These are phyloP conservation scores for Numida meleagris DNA, from an alignment of 2,113 vertebrate genomes.

Conservation along the genomic window DNA sequence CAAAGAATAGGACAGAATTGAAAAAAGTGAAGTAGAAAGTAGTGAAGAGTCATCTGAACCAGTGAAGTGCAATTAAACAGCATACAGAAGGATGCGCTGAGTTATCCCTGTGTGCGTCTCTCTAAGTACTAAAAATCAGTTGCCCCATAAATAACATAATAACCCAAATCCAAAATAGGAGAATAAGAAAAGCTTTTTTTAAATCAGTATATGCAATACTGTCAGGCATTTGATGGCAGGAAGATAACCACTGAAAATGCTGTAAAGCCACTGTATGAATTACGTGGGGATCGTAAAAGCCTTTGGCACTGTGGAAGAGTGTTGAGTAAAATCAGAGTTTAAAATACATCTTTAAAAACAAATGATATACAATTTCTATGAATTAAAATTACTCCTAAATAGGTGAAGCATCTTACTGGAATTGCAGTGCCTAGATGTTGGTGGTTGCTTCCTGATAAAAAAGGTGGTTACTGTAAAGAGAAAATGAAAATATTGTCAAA, in stretches of 20 bases:
- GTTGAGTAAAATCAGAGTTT: not conserved
- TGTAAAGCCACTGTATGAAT: not conserved
- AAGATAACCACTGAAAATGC: not conserved
- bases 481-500: not conserved
- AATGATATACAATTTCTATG: not conserved
- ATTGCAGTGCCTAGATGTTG: not conserved
- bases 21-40: not conserved
- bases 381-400: not conserved
- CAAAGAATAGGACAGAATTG: not conserved
- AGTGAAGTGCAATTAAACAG: not conserved
- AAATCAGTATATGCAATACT: not conserved
- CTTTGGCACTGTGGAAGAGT: not conserved
- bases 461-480: not conserved
- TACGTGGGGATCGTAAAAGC: not conserved
- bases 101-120: not conserved
- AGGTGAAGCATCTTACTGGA: not conserved
- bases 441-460: not conserved
- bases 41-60: not conserved
- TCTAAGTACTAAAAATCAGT: not conserved
- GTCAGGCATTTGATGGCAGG: not conserved
- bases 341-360: not conserved
- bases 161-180: not conserved
- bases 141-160: not conserved
- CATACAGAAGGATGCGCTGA: not conserved
- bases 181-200: not conserved